phyloP scores from a whole-genome alignment of 2,888 invertebrate species.

The Stegana nigrithorax region DNA sequence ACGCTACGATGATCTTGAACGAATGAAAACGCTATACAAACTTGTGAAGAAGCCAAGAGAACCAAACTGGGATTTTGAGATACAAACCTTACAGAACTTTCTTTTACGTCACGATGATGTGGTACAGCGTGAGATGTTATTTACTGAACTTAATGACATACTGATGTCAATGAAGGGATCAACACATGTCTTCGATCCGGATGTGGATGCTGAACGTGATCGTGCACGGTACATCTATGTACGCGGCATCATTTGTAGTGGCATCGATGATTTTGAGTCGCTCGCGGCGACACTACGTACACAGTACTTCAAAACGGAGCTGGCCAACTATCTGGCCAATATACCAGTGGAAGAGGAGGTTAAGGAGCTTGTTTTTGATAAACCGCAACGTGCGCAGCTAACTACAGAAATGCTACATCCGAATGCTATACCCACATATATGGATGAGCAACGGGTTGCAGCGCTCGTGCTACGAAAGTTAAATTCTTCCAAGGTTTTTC shows the following conservation, averaged over 20 bases:
- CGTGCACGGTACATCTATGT: conserved; percentile 48
- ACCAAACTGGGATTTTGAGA: conserved; percentile 37
- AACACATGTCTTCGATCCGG: conserved; percentile 21
- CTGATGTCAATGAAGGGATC: conserved; percentile 36
- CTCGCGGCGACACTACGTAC: conserved; percentile 38
- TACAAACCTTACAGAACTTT: conserved; percentile 28
- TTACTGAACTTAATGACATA: conserved; percentile 29
- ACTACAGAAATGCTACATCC: no score
- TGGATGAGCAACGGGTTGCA: conserved; percentile 21
- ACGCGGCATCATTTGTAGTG: conserved; percentile 45
- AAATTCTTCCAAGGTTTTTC: conserved; percentile 41
- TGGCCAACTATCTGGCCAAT: conserved; percentile 26
- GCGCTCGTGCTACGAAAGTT: conserved; percentile 34
- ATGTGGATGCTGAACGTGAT: conserved; percentile 35
- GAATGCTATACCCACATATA: neutral
- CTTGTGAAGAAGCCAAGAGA: conserved; percentile 47
- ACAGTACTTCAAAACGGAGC: conserved; percentile 45
- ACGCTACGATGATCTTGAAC: conserved; percentile 45
- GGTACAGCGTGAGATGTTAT: conserved; percentile 28
- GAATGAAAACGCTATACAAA: conserved; percentile 38
- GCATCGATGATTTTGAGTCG: conserved; percentile 53
- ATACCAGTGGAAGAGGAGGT: conserved; percentile 6
- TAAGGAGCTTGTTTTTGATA: neutral
- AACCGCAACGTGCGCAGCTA: neutral
- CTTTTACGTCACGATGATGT: conserved; percentile 28